A percentile compares a stretch with the other conserved stretches of the same genome.
Evolutionary conservation across 2,797 vertebrate species (phyloP).

Genomic region (Tinamus major): DNA sequence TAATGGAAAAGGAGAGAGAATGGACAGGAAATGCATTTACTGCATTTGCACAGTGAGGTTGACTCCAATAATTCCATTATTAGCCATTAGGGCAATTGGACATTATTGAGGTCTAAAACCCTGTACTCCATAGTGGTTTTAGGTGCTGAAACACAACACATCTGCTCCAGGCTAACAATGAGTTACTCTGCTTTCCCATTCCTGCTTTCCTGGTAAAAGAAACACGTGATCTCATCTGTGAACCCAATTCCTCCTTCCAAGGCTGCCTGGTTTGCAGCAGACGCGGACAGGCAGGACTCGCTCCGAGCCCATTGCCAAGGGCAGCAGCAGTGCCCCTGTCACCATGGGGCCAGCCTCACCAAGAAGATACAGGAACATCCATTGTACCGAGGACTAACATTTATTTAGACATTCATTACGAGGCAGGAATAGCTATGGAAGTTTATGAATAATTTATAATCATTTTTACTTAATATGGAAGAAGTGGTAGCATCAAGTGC

Average conservation of each 20-base stretch:
- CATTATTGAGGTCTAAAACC: slow-evolving; percentile 45
- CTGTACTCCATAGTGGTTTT: slow-evolving; percentile 59
- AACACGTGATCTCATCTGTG: too few species aligned
- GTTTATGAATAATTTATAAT: slow-evolving; percentile 66
- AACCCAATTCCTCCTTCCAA: too few species aligned
- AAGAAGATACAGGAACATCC: slow-evolving; percentile 41
- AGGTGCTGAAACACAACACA: slow-evolving; percentile 45
- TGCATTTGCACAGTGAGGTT: not conserved
- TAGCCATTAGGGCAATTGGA: slow-evolving; percentile 50
- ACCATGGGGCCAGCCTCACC: too few species aligned
- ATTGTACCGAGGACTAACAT: slow-evolving; percentile 36
- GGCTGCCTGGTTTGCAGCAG: too few species aligned
- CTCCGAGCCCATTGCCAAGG: too few species aligned
- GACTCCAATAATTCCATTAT: slow-evolving; percentile 49
- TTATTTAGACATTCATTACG: slow-evolving; percentile 56
- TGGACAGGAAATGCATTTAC: slow-evolving; percentile 25
- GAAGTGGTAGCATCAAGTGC: slow-evolving; percentile 60
- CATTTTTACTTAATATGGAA: slow-evolving; percentile 57
- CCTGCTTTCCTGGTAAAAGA: too few species aligned
- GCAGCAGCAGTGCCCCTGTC: too few species aligned
- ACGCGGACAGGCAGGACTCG: too few species aligned
- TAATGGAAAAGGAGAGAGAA: not conserved
- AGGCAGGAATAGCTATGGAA: slow-evolving; percentile 49
- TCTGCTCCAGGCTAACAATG: slow-evolving; percentile 26
- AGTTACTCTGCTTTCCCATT: not conserved